Evolutionary conservation across 2,113 vertebrate species (phyloP), one percentile per base, ranked within the genome.

Genomic region (Nerophis lumbriciformis): DNA sequence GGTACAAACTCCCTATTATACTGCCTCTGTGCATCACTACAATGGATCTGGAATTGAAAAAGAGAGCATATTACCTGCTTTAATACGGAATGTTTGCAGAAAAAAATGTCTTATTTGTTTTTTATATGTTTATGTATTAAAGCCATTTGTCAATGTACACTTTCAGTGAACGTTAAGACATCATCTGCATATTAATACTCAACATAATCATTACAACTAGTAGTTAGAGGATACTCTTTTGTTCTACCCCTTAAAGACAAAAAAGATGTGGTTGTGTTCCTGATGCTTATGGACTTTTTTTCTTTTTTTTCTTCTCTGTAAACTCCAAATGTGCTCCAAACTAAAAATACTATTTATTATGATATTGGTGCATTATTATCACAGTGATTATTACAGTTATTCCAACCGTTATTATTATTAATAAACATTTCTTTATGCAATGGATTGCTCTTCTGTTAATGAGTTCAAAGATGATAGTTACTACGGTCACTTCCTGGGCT

Each of bases 351-450:
- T 89, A 86, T 90, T 90, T 87, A 89, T 88, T 85, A 88, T 73
- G 70, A 77, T 82, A 87, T 75, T 83, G 81, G 80, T 87, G 82
- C 79, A 81, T 87, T 87, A 88, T 85, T 78, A 85, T 77, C 67
- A 82, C 75, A 75, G 62, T 73, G 72, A 83, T 86, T 80, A 83
- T 77, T 82, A 76, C 53, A 79, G 61, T 84, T 83, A 84, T 79
- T 82, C 85, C 66, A 78, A 83, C 80, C 71, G 86, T 87, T 61
- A 84, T 82, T 85, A 88, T 86, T 87, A 90, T 87, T 78, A 89
- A 89, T 87, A 88, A 89, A 90, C 76, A 85, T 84, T 90, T 88
- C 72, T 90, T 89, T 90, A 83, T 76, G 81, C 83, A 81, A 82
- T 74, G 79, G 69, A 2, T 36, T 15, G 35, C 54, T 58, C 12